Percentiles rank a stretch among this genome's conserved stretches.
phyloP scores from a whole-genome alignment of 2,888 invertebrate species.

The Xestia rhomboidea region DNA sequence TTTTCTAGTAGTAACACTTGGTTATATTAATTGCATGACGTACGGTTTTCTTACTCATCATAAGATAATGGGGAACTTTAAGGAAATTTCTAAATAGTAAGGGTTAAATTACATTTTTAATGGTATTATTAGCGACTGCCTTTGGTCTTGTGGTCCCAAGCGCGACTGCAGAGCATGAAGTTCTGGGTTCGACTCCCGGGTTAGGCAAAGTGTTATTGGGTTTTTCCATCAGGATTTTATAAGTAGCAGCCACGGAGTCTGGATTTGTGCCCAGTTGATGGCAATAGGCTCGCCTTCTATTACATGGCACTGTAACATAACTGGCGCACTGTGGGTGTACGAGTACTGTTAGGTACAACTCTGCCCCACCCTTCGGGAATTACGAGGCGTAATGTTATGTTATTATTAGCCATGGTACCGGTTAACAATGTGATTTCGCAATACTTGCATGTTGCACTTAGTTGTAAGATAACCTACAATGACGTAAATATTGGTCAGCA shows the following conservation, averaged over 20 bases:
- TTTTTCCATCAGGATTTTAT: background rate
- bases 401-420: background rate
- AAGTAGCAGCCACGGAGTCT: background rate
- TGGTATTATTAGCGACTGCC: background rate
- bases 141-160: background rate
- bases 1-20: background rate
- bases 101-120: background rate
- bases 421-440: constrained; percentile 31
- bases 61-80: background rate
- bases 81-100: constrained; percentile 1
- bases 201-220: background rate
- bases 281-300: background rate
- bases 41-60: constrained; percentile 3
- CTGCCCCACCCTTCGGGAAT: background rate
- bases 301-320: background rate
- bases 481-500: constrained; percentile 13
- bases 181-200: background rate
- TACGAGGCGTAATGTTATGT: background rate
- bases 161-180: background rate
- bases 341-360: background rate
- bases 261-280: background rate
- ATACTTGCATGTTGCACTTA: background rate
- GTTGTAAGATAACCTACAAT: constrained; percentile 9
- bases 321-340: background rate
- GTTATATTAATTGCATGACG: background rate